Evolutionary conservation across 92 coral and sea anemone genomes (phyloP).

Genomic region (Pocillopora grandis): DNA sequence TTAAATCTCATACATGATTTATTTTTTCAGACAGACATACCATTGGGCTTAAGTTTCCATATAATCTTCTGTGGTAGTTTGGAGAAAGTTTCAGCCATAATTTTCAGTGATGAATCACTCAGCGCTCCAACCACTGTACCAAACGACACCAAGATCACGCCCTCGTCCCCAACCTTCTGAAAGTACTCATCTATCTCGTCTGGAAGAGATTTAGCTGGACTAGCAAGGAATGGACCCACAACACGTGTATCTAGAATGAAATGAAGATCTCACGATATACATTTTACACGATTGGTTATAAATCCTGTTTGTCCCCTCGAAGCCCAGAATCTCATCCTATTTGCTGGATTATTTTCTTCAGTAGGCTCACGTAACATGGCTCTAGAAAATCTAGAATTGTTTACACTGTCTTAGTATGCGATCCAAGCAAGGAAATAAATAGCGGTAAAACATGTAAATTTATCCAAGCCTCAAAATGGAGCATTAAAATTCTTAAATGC

Average conservation of each 20-base stretch:
- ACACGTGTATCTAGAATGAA: conserved; percentile 28
- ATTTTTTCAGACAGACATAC: not conserved
- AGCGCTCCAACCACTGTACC: conserved; percentile 35
- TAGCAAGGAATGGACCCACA: conserved; percentile 46
- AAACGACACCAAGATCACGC: conserved; percentile 55
- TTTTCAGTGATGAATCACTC: not conserved
- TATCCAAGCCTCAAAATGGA: too few species aligned
- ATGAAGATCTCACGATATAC: not conserved
- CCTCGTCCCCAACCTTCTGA: conserved; percentile 42
- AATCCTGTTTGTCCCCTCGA: too few species aligned
- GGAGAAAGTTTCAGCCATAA: conserved; percentile 26
- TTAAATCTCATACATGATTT: not conserved
- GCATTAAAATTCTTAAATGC: too few species aligned
- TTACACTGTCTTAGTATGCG: too few species aligned
- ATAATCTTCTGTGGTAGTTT: conserved; percentile 38
- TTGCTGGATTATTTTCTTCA: too few species aligned
- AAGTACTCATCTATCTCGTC: conserved; percentile 44
- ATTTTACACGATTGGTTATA: not conserved
- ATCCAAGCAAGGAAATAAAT: too few species aligned
- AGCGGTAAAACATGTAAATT: too few species aligned
- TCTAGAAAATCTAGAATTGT: too few species aligned
- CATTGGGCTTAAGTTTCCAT: conserved; percentile 25
- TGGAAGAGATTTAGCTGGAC: conserved; percentile 46
- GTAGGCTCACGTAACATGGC: too few species aligned
- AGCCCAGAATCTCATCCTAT: too few species aligned